Evolutionary conservation across 1,140 invertebrate species (phyloP).

Genomic region (Ceratina australensis): DNA sequence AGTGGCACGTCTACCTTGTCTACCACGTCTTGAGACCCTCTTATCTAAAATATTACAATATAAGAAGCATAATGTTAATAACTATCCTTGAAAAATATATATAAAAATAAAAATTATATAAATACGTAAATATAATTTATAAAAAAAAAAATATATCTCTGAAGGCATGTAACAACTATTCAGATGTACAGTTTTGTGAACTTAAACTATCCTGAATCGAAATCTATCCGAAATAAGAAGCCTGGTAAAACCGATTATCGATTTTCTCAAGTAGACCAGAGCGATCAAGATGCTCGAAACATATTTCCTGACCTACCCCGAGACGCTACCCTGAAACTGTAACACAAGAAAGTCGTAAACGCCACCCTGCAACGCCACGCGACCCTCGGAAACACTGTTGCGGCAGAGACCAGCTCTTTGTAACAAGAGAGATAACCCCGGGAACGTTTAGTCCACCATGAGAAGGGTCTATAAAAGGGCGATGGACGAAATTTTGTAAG

Average conservation of each 20-base stretch:
- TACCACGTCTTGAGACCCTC: too few relatives aligned
- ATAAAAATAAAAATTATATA: too few relatives aligned
- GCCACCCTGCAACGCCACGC: conserved; percentile 55
- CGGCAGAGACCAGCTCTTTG: neutral
- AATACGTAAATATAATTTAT: too few relatives aligned
- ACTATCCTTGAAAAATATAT: too few relatives aligned
- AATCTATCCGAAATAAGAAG: too few relatives aligned
- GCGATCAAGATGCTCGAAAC: neutral
- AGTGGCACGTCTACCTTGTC: too few relatives aligned
- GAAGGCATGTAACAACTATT: too few relatives aligned
- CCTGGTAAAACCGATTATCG: neutral
- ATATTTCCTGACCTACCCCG: conserved; percentile 24
- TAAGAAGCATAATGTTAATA: too few relatives aligned
- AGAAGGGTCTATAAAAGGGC: conserved; percentile 38
- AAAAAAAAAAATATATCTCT: too few relatives aligned
- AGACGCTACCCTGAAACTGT: neutral
- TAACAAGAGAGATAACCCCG: conserved; percentile 35
- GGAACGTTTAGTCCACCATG: conserved; percentile 9
- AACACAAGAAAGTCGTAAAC: conserved; percentile 60
- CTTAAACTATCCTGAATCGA: too few relatives aligned
- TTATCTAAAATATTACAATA: too few relatives aligned
- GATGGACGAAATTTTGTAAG: conserved; percentile 51
- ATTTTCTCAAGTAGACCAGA: neutral
- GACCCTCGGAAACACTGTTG: conserved; percentile 41
- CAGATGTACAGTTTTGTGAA: too few relatives aligned